Evolutionary conservation across 1,140 invertebrate genomes (phyloP).

Genomic region (Antheraea mylitta): DNA sequence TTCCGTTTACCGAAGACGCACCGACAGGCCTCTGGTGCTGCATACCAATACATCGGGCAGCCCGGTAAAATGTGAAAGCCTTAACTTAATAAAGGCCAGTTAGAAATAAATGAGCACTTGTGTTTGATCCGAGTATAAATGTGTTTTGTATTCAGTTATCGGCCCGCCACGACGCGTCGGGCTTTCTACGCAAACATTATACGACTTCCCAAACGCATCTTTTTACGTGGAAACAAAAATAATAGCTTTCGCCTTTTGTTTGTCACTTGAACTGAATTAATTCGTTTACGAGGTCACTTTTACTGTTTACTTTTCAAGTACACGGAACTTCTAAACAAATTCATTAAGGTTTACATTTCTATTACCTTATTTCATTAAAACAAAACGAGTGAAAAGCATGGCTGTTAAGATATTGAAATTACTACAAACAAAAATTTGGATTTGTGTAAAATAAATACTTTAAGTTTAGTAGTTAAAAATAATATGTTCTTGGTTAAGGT

Average conservation of each 20-base stretch:
- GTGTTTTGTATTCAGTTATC: conserved; percentile 44
- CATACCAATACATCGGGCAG: conserved; percentile 49
- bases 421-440: no score
- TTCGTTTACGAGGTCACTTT: background rate
- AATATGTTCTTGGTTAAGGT: no score
- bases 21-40: conserved; percentile 35
- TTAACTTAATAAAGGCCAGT: conserved; percentile 6
- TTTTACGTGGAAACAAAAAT: conserved; percentile 3
- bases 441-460: no score
- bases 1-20: conserved; percentile 53
- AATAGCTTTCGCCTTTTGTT: background rate
- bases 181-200: conserved; percentile 50
- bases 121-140: conserved; percentile 35
- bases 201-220: conserved; percentile 1
- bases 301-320: background rate
- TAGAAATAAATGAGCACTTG: conserved; percentile 16
- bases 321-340: background rate
- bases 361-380: no score
- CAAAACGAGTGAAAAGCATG: no score
- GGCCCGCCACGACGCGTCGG: conserved; percentile 20
- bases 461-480: no score
- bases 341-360: background rate
- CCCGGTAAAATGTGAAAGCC: conserved; percentile 27
- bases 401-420: no score
- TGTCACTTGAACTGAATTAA: background rate